Evolutionary conservation across 2,888 invertebrate species (phyloP), one percentile per base, ranked within the genome.

Genomic region (Unio pictorum): DNA sequence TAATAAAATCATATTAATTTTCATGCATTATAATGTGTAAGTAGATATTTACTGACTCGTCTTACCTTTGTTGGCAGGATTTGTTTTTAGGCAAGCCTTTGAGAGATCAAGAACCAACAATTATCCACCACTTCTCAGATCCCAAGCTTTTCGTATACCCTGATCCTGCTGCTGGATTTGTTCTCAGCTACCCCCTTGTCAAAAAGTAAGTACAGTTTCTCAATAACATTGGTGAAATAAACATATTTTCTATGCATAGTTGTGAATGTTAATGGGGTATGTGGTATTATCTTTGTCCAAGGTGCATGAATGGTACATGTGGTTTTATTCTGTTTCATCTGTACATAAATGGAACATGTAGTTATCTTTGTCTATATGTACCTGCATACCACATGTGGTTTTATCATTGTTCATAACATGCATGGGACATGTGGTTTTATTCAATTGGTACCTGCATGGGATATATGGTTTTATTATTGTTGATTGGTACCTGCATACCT

Each of bases 111-210:
- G 94, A 95, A 84, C 94, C 96, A 0, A 95, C 95, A 3, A 97
- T 98, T 74, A 95, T 96, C 79, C 97, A 98, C 91, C 97, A 98
- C 90, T 97, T 95, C 91, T 93, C 93, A 8, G 93, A 94, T 78
- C 93, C 93, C 56, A 93, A 93, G 5, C 73, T 75, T 79, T 95
- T 96, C 86, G 93, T 93, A 75, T 97, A 95, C 90, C 96, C 97
- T 0, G 93, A 95, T 90, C 91, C 95, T 72, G 93, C 94, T 3
- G 93, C 95, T 56, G 96, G 96, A 1, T 93, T 96, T 87, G 93
- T 93, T 1, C 92, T 96, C 89, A 93, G 93, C 66, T 91, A 92
- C 70, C 90, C 92, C 59, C 90, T 96, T 65, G 90, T 95, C 66
- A 91, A 92, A 76, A 93, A 92, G 96, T 96, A 91, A 91, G 86